These are phyloP conservation scores for Tokudaia tokunoshimensis DNA, from an alignment of 2,797 vertebrate species.

Conservation along the genomic window DNA sequence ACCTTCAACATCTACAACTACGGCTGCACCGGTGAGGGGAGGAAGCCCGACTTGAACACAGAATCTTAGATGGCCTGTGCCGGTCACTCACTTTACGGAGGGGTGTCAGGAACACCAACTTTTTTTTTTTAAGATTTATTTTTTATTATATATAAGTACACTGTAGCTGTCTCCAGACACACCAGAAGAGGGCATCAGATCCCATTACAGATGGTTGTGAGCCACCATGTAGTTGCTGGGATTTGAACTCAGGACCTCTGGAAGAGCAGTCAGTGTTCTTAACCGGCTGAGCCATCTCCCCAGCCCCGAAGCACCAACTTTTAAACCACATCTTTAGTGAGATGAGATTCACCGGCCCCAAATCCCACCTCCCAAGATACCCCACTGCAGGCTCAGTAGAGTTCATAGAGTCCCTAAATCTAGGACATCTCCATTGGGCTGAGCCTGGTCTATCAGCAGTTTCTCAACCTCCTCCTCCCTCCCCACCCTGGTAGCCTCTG, in stretches of 20 bases:
- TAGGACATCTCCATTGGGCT: neutral
- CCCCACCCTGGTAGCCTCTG: neutral
- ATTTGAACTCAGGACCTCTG: too few species aligned
- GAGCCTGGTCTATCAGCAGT: neutral
- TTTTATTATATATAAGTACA: too few species aligned
- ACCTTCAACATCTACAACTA: conserved; percentile 97
- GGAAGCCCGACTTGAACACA: neutral
- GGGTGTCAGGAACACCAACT: neutral
- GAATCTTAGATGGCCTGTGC: neutral
- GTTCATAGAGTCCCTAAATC: neutral
- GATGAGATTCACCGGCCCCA: neutral
- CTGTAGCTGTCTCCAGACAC: too few species aligned
- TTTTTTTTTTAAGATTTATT: too few species aligned
- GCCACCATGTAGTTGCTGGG: too few species aligned
- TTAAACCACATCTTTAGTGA: neutral
- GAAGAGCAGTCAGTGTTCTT: too few species aligned
- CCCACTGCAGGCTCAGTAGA: too few species aligned
- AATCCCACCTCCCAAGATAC: neutral
- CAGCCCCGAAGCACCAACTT: neutral
- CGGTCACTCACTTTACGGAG: rapidly evolving
- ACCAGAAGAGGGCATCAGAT: too few species aligned
- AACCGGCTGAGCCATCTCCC: too few species aligned
- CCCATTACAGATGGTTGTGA: too few species aligned
- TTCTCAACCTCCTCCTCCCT: too few species aligned
- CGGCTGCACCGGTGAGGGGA: conserved; percentile 94